Evolutionary conservation across 2,113 vertebrate genomes (phyloP).

Genomic region (Motacilla alba): DNA sequence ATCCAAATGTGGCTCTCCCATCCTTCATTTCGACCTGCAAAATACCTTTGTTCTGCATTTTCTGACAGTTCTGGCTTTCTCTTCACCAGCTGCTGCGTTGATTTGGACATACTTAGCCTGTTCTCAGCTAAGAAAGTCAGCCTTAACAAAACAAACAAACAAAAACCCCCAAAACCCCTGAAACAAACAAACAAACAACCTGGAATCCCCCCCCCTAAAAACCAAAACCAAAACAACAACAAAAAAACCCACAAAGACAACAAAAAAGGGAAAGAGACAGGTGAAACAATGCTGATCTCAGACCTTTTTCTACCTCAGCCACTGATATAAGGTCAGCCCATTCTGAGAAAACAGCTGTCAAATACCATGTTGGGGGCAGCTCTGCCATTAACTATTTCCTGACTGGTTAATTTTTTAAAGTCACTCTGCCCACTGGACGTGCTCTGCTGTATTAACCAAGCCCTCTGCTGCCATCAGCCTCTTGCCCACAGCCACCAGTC

Average conservation of each 20-base stretch:
- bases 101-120: background rate
- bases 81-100: background rate
- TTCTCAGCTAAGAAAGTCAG: background rate
- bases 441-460: background rate
- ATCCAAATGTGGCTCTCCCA: background rate
- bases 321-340: background rate
- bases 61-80: background rate
- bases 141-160: background rate
- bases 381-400: background rate
- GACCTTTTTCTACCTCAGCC: background rate
- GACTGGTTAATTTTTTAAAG: background rate
- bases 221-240: no score
- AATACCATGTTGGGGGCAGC: background rate
- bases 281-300: background rate
- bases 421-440: fast-evolving
- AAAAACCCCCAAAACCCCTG: no score
- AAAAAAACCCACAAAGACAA: background rate
- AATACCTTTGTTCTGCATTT: background rate
- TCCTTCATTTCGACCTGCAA: background rate
- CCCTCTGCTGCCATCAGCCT: background rate
- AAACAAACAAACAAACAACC: no score
- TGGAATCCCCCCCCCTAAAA: no score
- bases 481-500: background rate
- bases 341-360: background rate
- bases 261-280: background rate